A percentile compares a stretch with the other conserved stretches of the same genome.
phyloP scores from a whole-genome alignment of 2,797 vertebrate species.

The Coreius guichenoti region DNA sequence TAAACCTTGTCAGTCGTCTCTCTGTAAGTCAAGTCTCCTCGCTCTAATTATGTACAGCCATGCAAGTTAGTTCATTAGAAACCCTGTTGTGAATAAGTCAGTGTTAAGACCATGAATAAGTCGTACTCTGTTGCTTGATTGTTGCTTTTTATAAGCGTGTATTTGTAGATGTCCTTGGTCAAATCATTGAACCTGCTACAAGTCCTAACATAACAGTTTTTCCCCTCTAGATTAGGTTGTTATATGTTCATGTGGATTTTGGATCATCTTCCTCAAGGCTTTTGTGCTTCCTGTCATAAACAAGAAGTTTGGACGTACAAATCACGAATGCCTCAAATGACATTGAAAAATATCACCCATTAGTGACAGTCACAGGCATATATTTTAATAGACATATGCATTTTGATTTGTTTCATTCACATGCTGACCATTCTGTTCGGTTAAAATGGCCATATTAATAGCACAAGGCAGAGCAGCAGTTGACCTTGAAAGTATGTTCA shows the following conservation, averaged over 20 bases:
- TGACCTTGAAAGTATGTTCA: conserved; percentile 34
- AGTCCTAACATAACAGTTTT: conserved; percentile 40
- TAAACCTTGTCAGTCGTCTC: conserved; percentile 79
- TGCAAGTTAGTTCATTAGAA: conserved; percentile 65
- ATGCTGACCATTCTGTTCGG: conserved; percentile 17
- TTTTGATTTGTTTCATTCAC: conserved; percentile 28
- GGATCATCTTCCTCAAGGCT: conserved; percentile 29
- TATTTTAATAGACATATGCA: conserved; percentile 23
- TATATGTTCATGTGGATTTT: conserved; percentile 62
- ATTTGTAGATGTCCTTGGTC: conserved; percentile 43
- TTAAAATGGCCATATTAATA: conserved; percentile 9
- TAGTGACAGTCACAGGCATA: conserved; percentile 36
- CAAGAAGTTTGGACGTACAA: conserved; percentile 51
- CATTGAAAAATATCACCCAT: conserved; percentile 58
- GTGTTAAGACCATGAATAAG: conserved; percentile 37
- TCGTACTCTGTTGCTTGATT: conserved; percentile 39
- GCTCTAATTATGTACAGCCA: conserved; percentile 76
- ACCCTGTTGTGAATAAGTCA: conserved; percentile 22
- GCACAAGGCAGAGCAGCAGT: conserved; percentile 15
- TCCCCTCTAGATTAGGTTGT: conserved; percentile 54
- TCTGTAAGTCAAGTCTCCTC: conserved; percentile 72
- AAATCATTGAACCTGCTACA: conserved; percentile 51
- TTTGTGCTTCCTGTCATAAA: conserved; percentile 50
- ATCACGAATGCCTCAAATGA: conserved; percentile 59
- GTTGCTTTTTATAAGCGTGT: conserved; percentile 49